These are phyloP conservation scores for Parazoanthus darwini DNA, from an alignment of 92 coral and sea anemone species.

Conservation along the genomic window DNA sequence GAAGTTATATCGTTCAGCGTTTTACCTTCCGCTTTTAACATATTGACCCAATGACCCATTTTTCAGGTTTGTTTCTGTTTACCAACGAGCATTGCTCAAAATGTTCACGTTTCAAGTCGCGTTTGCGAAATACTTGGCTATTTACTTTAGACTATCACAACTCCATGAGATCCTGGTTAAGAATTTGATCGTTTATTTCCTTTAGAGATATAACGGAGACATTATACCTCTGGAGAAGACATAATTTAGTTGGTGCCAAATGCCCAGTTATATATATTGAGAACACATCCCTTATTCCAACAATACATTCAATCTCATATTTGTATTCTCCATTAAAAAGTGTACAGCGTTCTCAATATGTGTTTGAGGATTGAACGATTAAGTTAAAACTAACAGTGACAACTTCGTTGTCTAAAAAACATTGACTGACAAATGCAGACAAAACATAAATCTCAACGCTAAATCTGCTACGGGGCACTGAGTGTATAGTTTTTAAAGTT, in stretches of 20 bases:
- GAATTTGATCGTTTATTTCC: constrained; percentile 55
- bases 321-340: constrained; percentile 30
- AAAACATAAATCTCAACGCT: constrained; percentile 39
- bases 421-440: constrained; percentile 52
- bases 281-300: constrained; percentile 21
- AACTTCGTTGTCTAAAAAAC: constrained; percentile 66
- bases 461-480: constrained; percentile 29
- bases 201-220: constrained; percentile 33
- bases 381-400: constrained; percentile 56
- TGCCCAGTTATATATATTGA: constrained; percentile 18
- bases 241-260: constrained; percentile 37
- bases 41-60: constrained; percentile 74
- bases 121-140: constrained; percentile 27
- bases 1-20: not conserved
- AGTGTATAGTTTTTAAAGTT: constrained; percentile 34
- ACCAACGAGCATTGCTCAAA: constrained; percentile 21
- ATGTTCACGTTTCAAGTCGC: not conserved
- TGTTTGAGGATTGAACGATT: constrained; percentile 43
- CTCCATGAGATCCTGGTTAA: constrained; percentile 58
- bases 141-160: constrained; percentile 62
- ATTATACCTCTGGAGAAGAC: constrained; percentile 36
- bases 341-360: constrained; percentile 43
- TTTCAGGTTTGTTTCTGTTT: constrained; percentile 36
- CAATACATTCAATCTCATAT: constrained; percentile 18
- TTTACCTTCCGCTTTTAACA: constrained; percentile 28